A percentile compares a stretch with the other conserved stretches of the same genome.
Evolutionary conservation across 2,888 invertebrate species (phyloP).

Genomic region (Oscheius sp.): DNA sequence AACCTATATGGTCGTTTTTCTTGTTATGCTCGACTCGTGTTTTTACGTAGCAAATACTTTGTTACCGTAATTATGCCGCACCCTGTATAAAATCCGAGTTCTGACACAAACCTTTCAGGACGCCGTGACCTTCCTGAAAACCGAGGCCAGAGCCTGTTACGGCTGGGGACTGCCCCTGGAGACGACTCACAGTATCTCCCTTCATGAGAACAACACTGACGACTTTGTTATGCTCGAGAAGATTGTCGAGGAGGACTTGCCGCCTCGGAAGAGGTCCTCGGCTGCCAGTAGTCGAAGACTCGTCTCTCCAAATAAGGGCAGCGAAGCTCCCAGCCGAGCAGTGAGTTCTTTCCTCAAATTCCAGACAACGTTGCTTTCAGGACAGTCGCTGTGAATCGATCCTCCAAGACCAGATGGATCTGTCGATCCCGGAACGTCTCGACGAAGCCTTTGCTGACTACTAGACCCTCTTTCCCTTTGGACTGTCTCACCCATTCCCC

Average conservation of each 20-base stretch:
- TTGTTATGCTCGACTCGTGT: too few relatives aligned
- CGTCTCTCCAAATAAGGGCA: conserved; percentile 10
- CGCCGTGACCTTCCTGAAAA: conserved; percentile 46
- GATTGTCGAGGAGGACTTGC: conserved; percentile 6
- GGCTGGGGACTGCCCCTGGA: conserved; percentile 38
- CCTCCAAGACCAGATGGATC: conserved; percentile 44
- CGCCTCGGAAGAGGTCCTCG: conserved; percentile 3
- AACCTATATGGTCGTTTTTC: too few relatives aligned
- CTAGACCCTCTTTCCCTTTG: background rate
- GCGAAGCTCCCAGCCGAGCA: conserved; percentile 22
- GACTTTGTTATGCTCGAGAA: conserved; percentile 9
- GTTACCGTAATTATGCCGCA: too few relatives aligned
- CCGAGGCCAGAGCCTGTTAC: conserved; percentile 40
- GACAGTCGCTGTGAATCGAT: conserved; percentile 45
- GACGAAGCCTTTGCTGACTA: conserved; percentile 47
- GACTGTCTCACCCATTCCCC: conserved; percentile 9
- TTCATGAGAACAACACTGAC: conserved; percentile 28
- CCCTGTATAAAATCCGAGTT: too few relatives aligned
- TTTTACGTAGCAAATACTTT: too few relatives aligned
- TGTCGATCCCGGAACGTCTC: conserved; percentile 48
- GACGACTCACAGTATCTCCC: conserved; percentile 37
- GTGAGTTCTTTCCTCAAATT: conserved; percentile 4
- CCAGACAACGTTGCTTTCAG: conserved; percentile 29
- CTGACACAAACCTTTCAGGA: conserved; percentile 37
- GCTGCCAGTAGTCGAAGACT: conserved; percentile 8